Evolutionary conservation across 2,113 vertebrate species (phyloP), one percentile per base, ranked within the genome.

Genomic region (Gambusia holbrooki): DNA sequence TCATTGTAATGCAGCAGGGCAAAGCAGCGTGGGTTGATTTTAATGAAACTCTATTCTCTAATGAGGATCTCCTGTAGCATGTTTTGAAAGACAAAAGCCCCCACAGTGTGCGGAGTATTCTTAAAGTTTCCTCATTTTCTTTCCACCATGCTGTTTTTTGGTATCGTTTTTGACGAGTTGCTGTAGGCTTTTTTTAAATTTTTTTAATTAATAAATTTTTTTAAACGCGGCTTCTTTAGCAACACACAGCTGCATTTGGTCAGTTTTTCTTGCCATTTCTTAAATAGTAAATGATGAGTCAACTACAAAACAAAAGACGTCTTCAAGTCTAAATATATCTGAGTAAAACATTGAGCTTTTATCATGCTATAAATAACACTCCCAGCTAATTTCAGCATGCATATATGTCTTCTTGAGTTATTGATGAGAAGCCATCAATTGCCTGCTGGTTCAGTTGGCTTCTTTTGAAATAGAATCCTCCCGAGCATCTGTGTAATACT

Each of bases 31-130:
- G 92, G 90, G 88, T 89, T 84, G 85, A 90, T 93, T 91, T 88
- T 94, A 94, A 94, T 93, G 92, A 93, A 93, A 94, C 87, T 80
- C 87, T 84, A 88, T 92, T 90, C 85, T 81, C 90, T 92, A 91
- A 93, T 91, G 91, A 93, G 89, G 90, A 87, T 83, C 83, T 93
- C 90, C 89, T 81, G 86, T 85, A 84, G 88, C 84, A 84, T 86
- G 84, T 88, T 90, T 91, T 87, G 85, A 90, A 90, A 92, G 90
- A 92, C 89, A 91, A 91, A 11, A 88, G 89, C 89, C 84, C 86
- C 87, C 88, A 89, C 77, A 71, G 74, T 84, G 92, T 80, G 89
- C 58, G 69, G 77, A 85, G 73, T 63, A 74, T 65, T 72, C 60
- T 67, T 35, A 17, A 60, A 84, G 72, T 81, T 89, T 90, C 84